These are phyloP conservation scores for Drosophila saltans DNA, from an alignment of 1,140 invertebrate genomes.

Conservation along the genomic window DNA sequence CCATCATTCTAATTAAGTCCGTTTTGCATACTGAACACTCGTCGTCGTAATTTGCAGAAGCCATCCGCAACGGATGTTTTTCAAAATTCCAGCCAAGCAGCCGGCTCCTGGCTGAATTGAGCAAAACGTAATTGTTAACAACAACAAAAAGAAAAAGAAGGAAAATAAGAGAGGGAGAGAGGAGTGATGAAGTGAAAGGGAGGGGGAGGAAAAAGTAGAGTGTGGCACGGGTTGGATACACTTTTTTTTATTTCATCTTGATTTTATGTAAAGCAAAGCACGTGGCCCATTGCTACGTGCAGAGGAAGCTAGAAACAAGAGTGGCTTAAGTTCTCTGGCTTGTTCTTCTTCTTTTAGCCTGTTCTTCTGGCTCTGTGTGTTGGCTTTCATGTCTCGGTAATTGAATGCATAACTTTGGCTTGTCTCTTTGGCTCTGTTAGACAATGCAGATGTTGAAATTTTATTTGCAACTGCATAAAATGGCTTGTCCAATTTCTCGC, in stretches of 20 bases:
- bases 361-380: slow-evolving; percentile 1
- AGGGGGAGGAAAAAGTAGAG: background rate
- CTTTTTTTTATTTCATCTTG: background rate
- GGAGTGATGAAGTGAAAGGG: too few relatives aligned
- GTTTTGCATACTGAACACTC: slow-evolving; percentile 24
- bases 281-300: slow-evolving; percentile 12
- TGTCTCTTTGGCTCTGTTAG: slow-evolving; percentile 4
- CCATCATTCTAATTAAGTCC: slow-evolving; percentile 18
- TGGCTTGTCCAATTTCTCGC: background rate
- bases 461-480: slow-evolving; percentile 17
- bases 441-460: slow-evolving; percentile 14
- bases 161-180: background rate
- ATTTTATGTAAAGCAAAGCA: slow-evolving; percentile 13
- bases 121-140: slow-evolving; percentile 18
- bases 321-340: slow-evolving; percentile 12
- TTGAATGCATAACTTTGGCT: slow-evolving; percentile 22
- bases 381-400: slow-evolving; percentile 21
- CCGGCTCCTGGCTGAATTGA: background rate
- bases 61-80: slow-evolving; percentile 15
- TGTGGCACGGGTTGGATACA: slow-evolving; percentile 1
- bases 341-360: background rate
- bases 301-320: slow-evolving; percentile 1
- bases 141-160: background rate
- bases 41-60: slow-evolving; percentile 5
- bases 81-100: slow-evolving; percentile 6